These are phyloP conservation scores for Pelobates cultripes DNA, from an alignment of 2,797 vertebrate species.

Conservation along the genomic window DNA sequence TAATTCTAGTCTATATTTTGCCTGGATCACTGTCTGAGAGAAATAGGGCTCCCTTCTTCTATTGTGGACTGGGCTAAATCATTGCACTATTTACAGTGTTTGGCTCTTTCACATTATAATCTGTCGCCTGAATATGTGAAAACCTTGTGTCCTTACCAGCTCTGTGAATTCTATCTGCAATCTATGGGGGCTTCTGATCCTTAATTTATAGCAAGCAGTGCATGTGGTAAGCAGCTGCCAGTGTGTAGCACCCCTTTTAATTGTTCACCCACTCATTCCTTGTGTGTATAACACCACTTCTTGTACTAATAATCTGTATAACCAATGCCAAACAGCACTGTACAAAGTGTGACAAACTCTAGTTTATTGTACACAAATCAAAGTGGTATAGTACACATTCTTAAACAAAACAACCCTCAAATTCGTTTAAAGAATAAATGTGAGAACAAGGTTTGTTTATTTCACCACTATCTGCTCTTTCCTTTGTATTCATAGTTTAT, in stretches of 20 bases:
- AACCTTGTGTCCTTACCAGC: neutral
- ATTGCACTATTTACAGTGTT: neutral
- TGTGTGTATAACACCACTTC: too few relatives aligned
- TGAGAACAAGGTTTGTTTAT: too few relatives aligned
- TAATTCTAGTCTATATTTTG: neutral
- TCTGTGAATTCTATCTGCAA: neutral
- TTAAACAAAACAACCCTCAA: too few relatives aligned
- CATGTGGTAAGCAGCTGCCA: neutral
- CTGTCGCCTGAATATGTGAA: neutral
- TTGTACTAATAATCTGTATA: too few relatives aligned
- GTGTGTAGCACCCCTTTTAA: neutral
- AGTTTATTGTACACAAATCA: too few relatives aligned
- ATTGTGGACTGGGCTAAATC: neutral
- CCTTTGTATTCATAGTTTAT: neutral
- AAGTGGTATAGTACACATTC: too few relatives aligned
- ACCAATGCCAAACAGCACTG: too few relatives aligned
- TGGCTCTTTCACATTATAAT: neutral
- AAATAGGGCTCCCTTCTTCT: neutral
- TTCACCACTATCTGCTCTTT: too few relatives aligned
- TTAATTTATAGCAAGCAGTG: neutral
- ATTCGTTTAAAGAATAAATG: too few relatives aligned
- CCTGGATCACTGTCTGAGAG: neutral
- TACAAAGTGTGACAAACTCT: too few relatives aligned
- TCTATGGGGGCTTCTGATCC: neutral
- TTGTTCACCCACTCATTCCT: neutral